Evolutionary conservation across 2,797 vertebrate species (phyloP), one percentile per base, ranked within the genome.

Genomic region (Rhynchotus rufescens): DNA sequence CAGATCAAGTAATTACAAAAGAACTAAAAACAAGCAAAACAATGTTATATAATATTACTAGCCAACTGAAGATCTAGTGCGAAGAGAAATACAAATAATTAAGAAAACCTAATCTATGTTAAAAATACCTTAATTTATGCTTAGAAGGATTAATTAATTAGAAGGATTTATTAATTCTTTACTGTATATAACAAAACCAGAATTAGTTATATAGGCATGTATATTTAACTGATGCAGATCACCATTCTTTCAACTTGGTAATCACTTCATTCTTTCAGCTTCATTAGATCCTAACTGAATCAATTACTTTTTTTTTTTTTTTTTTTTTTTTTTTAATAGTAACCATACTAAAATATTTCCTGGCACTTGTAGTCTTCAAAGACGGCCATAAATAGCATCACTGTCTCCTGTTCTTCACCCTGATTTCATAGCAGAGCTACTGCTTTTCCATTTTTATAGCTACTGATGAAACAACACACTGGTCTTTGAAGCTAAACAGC

Each of bases 151-250:
- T 36, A 36, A 36, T 36, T 36, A 36, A 36, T 36, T 36, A 36
- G 36, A 36, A 36, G 36, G 36, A 76, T 12, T 4, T 69, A 47
- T 52, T 54, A 72, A 65, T 61, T 87, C 17, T 76, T 78, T 56
- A 28, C 13, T 54, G 2, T 4, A 44, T 51, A 2, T 5, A 44
- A 84, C 56, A 64, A 60, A 52, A 45, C 71, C 30, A 0, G 3
- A 8, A 68, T 75, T 83, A 75, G 40, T 80, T 34, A 44, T 4
- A 22, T 15, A 67, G 34, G 6, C 9, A n/a, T 59, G 10, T 54
- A 10, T 8, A 47, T 22, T 22, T 44, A 44, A 22, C 12, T 51
- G 9, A 60, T 40, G 20, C 15, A 69, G 13, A 71, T 84, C 26
- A 69, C 12, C 9, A 11, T 47, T 76, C 10, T 60, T 89, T 83